These are phyloP conservation scores for Mustela nigripes DNA, from an alignment of 2,113 vertebrate species.

Conservation along the genomic window DNA sequence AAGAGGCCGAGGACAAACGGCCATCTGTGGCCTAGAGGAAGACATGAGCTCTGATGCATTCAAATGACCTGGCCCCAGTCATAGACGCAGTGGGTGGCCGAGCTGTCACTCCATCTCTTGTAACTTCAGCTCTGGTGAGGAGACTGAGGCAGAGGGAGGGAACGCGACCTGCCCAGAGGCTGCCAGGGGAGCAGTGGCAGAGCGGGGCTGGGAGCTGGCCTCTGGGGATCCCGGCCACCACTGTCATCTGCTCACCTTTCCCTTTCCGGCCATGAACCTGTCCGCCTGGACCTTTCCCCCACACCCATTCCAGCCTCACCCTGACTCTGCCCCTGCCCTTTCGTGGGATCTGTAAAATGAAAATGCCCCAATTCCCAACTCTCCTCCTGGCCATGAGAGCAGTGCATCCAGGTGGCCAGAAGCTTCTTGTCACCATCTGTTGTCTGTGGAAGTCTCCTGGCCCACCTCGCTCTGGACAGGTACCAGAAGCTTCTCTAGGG, in stretches of 20 bases:
- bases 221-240: rapidly evolving
- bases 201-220: rapidly evolving
- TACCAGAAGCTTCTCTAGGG: not conserved
- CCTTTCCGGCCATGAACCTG: not conserved
- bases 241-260: too few relatives aligned
- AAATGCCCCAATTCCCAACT: not conserved
- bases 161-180: not conserved
- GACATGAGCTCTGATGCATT: not conserved
- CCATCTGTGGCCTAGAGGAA: not conserved
- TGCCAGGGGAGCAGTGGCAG: not conserved
- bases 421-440: not conserved
- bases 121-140: not conserved
- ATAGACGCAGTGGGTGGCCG: not conserved
- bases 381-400: not conserved
- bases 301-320: rapidly evolving
- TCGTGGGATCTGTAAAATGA: not conserved
- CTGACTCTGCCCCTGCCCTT: not conserved
- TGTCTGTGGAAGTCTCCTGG: not conserved
- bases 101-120: not conserved
- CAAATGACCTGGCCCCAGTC: not conserved
- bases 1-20: not conserved
- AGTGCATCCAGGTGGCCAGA: not conserved
- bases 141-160: not conserved
- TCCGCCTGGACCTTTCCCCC: too few relatives aligned
- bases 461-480: not conserved